These are phyloP conservation scores for Pogonophryne albipinna DNA, from an alignment of 2,797 vertebrate genomes.

Conservation along the genomic window DNA sequence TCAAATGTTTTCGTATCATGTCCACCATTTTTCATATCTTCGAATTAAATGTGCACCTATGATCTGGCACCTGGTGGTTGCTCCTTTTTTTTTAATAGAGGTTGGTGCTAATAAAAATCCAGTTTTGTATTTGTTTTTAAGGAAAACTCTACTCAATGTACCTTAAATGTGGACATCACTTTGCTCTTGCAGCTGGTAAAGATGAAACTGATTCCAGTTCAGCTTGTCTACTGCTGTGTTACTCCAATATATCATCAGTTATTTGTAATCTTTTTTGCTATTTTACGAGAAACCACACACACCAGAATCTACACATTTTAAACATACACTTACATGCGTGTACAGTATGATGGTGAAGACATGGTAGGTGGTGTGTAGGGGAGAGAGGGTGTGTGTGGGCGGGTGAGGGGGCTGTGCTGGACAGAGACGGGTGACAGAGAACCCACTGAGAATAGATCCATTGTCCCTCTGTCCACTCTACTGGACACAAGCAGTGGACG, in stretches of 20 bases:
- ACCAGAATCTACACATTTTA: background rate
- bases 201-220: no score
- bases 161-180: no score
- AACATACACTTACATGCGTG: slow-evolving; percentile 16
- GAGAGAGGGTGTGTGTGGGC: slow-evolving; percentile 28
- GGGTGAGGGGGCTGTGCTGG: slow-evolving; percentile 55
- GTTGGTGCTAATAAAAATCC: no score
- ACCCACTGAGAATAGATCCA: slow-evolving; percentile 70
- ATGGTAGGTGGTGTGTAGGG: slow-evolving; percentile 33
- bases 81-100: no score
- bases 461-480: slow-evolving; percentile 70
- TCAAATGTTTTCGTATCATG: no score
- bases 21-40: no score
- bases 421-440: slow-evolving; percentile 70
- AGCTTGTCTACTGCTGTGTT: no score
- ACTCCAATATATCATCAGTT: background rate
- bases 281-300: slow-evolving; percentile 15
- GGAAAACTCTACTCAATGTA: no score
- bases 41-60: no score
- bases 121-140: no score
- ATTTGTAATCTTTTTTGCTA: background rate
- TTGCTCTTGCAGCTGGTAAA: no score
- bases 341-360: slow-evolving; percentile 51
- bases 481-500: slow-evolving; percentile 59
- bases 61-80: no score